These are phyloP conservation scores for Chauna torquata DNA, from an alignment of 2,113 vertebrate genomes.

Conservation along the genomic window DNA sequence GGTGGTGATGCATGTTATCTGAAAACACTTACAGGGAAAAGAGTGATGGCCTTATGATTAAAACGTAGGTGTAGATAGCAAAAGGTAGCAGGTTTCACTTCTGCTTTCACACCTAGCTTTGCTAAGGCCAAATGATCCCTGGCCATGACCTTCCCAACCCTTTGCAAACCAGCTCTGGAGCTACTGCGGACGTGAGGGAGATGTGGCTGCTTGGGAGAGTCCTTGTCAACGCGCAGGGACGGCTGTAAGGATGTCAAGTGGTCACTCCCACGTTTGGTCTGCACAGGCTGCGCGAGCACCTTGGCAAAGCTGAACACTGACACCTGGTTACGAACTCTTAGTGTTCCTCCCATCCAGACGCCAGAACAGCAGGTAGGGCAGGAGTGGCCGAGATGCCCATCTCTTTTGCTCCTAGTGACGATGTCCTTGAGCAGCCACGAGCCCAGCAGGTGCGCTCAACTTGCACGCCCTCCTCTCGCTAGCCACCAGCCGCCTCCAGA, in stretches of 20 bases:
- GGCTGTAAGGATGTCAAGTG: background rate
- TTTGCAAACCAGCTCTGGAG: background rate
- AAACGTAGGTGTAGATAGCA: background rate
- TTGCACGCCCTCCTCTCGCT: background rate
- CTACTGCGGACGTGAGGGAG: background rate
- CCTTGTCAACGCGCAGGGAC: background rate
- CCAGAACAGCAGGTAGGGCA: background rate
- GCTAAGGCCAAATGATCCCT: background rate
- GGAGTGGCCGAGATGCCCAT: background rate
- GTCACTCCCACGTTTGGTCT: background rate
- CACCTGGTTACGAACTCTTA: background rate
- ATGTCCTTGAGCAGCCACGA: background rate
- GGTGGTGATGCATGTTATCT: background rate
- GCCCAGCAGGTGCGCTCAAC: accelerated
- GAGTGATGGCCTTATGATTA: background rate
- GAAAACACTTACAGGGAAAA: background rate
- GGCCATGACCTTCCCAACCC: background rate
- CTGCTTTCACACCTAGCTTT: background rate
- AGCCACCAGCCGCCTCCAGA: background rate
- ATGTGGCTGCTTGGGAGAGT: background rate
- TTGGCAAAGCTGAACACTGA: background rate
- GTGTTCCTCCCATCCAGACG: background rate
- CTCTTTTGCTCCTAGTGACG: background rate
- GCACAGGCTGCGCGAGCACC: background rate
- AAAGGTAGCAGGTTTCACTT: background rate